These are phyloP conservation scores for Drosophila limbata DNA, from an alignment of 2,888 invertebrate species.

Conservation along the genomic window DNA sequence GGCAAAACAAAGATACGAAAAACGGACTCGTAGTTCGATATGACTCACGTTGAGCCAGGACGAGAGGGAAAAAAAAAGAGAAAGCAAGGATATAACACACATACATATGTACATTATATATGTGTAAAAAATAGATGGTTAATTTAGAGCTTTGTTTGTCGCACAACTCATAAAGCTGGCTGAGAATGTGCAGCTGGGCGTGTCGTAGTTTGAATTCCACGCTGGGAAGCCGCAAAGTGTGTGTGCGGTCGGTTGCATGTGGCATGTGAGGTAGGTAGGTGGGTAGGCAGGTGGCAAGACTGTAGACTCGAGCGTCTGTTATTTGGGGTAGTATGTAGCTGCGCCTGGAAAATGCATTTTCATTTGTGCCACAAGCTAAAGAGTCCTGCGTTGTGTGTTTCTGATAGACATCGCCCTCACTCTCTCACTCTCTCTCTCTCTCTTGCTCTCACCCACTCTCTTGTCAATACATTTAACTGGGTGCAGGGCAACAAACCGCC, in stretches of 20 bases:
- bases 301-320: constrained; percentile 26
- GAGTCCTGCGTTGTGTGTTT: constrained; percentile 31
- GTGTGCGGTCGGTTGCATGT: constrained; percentile 73
- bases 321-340: constrained; percentile 60
- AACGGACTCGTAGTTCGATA: constrained; percentile 36
- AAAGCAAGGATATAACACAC: background rate
- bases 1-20: constrained; percentile 40
- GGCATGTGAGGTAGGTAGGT: constrained; percentile 50
- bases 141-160: constrained; percentile 44
- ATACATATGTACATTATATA: constrained; percentile 15
- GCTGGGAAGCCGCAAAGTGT: constrained; percentile 77
- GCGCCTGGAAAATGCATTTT: constrained; percentile 64
- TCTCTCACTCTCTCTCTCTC: background rate
- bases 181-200: constrained; percentile 73
- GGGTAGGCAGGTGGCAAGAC: constrained; percentile 46
- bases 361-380: constrained; percentile 15
- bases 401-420: constrained; percentile 30
- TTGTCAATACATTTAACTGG: constrained; percentile 25
- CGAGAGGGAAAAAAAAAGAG: constrained; percentile 10
- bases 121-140: constrained; percentile 29
- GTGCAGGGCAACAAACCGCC: constrained; percentile 36
- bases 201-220: constrained; percentile 44
- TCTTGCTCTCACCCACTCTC: background rate
- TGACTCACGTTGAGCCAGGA: constrained; percentile 64
- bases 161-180: constrained; percentile 55